Conservation (phyloP, 2,888 invertebrate genomes). For the Perizoma flavofasciatum region DNA sequence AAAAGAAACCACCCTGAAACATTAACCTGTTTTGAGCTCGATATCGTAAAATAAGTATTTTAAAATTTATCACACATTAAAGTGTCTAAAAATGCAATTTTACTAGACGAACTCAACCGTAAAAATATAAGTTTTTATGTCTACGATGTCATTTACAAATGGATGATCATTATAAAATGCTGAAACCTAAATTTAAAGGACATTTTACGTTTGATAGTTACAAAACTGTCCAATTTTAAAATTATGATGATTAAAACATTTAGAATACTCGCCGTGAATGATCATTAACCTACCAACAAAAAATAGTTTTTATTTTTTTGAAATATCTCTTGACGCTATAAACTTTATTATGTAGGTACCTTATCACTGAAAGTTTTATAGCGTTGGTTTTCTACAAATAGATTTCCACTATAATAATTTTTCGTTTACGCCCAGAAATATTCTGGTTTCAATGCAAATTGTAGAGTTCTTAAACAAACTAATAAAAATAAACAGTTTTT, state of each 20-base stretch:
- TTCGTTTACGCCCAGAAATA: no score
- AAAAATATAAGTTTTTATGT: constrained; percentile 30
- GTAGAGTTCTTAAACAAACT: no score
- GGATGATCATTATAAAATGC: constrained; percentile 27
- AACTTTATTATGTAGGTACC: constrained; percentile 2
- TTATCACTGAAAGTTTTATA: constrained; percentile 5
- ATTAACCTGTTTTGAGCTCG: constrained; percentile 16
- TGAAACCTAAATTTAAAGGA: constrained; percentile 25
- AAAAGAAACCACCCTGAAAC: not conserved
- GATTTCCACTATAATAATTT: constrained; percentile 3
- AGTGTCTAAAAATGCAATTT: constrained; percentile 20
- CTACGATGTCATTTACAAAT: constrained; percentile 33
- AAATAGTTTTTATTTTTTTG: constrained; percentile 16
- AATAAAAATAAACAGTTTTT: no score
- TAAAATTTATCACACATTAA: constrained; percentile 14
- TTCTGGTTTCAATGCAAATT: no score
- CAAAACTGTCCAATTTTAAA: constrained; percentile 14
- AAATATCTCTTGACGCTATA: constrained; percentile 16
- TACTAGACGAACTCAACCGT: constrained; percentile 23
- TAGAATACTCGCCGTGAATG: constrained; percentile 6
- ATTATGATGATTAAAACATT: constrained; percentile 4
- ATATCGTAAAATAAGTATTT: constrained; percentile 18
- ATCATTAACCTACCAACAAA: constrained; percentile 16
- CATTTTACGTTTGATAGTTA: constrained; percentile 17
- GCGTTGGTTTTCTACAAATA: not conserved